Conservation (phyloP, 2,888 invertebrate genomes). For the Labia minor region DNA sequence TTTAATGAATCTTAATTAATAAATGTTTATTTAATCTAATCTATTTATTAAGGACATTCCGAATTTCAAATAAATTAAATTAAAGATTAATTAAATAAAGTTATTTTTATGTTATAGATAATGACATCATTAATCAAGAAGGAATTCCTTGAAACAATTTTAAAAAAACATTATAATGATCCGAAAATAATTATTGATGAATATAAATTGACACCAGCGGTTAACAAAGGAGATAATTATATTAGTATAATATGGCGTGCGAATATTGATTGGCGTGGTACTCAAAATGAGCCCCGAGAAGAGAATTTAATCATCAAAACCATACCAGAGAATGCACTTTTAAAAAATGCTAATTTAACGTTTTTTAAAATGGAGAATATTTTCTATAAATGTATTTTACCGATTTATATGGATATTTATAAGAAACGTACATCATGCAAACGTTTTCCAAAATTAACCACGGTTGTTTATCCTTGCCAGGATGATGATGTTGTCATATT, state of each 20-base stretch:
- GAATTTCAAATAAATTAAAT: no score
- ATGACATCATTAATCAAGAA: not conserved
- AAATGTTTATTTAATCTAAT: no score
- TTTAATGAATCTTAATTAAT: no score
- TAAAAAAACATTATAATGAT: not conserved
- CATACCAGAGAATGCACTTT: no score
- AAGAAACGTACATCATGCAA: not conserved
- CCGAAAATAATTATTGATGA: not conserved
- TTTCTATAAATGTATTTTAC: not conserved
- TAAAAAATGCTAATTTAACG: no score
- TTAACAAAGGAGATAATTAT: constrained; percentile 24
- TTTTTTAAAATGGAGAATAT: no score
- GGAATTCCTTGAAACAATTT: not conserved
- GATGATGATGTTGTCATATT: not conserved
- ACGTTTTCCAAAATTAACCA: not conserved
- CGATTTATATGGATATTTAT: not conserved
- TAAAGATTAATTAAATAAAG: no score
- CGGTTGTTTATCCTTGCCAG: not conserved
- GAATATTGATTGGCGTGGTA: not conserved
- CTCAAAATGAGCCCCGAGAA: not conserved
- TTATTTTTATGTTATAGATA: not conserved
- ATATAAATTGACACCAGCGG: not conserved
- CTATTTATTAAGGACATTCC: no score
- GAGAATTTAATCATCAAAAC: not conserved
- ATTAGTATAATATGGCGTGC: constrained; percentile 19